These are phyloP conservation scores for Calephelis perditalis DNA, from an alignment of 2,888 invertebrate species.

Conservation along the genomic window DNA sequence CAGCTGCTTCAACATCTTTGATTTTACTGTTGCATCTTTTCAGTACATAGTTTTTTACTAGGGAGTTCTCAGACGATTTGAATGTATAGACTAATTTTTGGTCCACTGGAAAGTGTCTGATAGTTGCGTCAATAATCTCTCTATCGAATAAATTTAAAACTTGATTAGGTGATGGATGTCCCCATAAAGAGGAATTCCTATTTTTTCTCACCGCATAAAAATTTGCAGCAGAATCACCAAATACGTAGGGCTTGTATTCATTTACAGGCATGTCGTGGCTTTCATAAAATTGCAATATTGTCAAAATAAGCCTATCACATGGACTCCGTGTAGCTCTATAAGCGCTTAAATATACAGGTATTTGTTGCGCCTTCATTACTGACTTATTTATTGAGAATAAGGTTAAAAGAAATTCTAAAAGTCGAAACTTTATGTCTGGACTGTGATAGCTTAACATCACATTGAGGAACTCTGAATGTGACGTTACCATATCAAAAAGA, in stretches of 20 bases:
- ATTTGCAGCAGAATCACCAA: constrained; percentile 88
- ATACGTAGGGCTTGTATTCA: constrained; percentile 87
- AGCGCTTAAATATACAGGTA: constrained; percentile 86
- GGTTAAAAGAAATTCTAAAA: constrained; percentile 81
- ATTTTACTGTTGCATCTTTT: constrained; percentile 27
- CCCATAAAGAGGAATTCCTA: constrained; percentile 77
- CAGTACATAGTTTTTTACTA: constrained; percentile 28
- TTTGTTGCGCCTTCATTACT: constrained; percentile 82
- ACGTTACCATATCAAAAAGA: constrained; percentile 85
- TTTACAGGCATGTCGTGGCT: constrained; percentile 80
- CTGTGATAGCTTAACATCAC: constrained; percentile 78
- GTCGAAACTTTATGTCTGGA: constrained; percentile 74
- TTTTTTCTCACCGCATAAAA: constrained; percentile 84
- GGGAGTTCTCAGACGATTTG: constrained; percentile 32
- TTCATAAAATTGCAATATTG: constrained; percentile 84
- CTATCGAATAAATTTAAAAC: constrained; percentile 84
- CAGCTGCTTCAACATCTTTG: constrained; percentile 43
- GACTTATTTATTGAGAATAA: constrained; percentile 81
- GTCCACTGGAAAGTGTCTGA: constrained; percentile 83
- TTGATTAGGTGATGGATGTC: constrained; percentile 85
- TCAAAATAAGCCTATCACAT: constrained; percentile 84
- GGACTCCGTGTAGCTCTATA: constrained; percentile 85
- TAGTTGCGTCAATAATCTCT: constrained; percentile 81
- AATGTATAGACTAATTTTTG: constrained; percentile 74
- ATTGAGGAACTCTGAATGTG: constrained; percentile 87